Evolutionary conservation across 2,888 invertebrate species (phyloP).

Genomic region (Frankliniella intonsa): DNA sequence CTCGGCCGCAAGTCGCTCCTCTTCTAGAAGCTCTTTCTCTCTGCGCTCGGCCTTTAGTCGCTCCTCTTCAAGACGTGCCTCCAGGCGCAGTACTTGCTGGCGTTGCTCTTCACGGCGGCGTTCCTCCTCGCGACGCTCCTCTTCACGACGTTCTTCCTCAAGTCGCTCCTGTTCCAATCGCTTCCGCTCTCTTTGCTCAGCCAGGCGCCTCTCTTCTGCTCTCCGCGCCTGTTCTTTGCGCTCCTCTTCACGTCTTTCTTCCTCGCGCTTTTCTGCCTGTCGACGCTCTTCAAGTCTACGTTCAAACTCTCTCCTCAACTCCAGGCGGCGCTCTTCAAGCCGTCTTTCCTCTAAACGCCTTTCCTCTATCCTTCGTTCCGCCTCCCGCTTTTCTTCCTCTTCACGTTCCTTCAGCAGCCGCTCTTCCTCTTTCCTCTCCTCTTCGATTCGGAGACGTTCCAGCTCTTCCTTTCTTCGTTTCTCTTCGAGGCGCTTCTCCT

Average conservation of each 20-base stretch:
- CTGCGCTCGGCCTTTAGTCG: not conserved
- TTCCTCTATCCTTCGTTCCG: not conserved
- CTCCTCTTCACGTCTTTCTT: not conserved
- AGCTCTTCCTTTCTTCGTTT: not conserved
- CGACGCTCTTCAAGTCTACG: not conserved
- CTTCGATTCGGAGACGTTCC: not conserved
- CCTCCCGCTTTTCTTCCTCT: not conserved
- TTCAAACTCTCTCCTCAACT: not conserved
- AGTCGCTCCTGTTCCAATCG: not conserved
- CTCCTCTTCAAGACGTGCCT: not conserved
- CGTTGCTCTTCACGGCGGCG: not conserved
- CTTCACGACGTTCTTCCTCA: not conserved
- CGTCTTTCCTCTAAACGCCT: not conserved
- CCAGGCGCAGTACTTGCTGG: not conserved
- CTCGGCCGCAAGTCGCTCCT: not conserved
- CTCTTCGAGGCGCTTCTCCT: not conserved
- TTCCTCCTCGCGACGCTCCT: slow-evolving; percentile 2
- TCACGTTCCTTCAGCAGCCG: not conserved
- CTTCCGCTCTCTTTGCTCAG: not conserved
- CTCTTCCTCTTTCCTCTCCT: slow-evolving; percentile 10
- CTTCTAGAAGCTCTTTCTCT: not conserved
- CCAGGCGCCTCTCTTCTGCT: not conserved
- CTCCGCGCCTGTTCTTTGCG: not conserved
- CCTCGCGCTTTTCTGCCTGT: not conserved
- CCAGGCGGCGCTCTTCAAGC: not conserved